These are phyloP conservation scores for Neoascia interrupta DNA, from an alignment of 2,888 invertebrate genomes.

Conservation along the genomic window DNA sequence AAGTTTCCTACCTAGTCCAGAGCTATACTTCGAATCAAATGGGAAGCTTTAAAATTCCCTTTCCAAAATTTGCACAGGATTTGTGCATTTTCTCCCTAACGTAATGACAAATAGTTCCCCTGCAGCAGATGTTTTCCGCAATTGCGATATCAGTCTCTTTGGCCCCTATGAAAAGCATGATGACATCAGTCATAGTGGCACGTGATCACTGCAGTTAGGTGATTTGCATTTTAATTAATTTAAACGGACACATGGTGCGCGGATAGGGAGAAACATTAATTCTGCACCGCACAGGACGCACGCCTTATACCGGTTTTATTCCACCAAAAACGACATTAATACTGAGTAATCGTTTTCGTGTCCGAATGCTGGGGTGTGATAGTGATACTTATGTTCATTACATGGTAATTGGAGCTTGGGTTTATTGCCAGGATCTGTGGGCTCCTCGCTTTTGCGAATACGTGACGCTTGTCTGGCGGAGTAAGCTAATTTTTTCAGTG, in stretches of 20 bases:
- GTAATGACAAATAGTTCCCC: conserved; percentile 33
- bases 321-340: conserved; percentile 29
- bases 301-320: conserved; percentile 1
- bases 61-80: conserved; percentile 2
- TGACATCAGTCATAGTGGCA: neutral
- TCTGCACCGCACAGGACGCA: neutral
- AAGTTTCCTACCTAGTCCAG: no score
- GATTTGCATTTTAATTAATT: conserved; percentile 66
- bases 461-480: conserved; percentile 7
- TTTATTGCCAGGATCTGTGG: conserved; percentile 48
- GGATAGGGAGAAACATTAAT: conserved; percentile 5
- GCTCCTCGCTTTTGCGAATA: conserved; percentile 7
- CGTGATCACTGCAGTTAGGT: conserved; percentile 33
- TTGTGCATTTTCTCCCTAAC: neutral
- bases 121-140: conserved; percentile 33
- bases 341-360: conserved; percentile 49
- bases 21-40: no score
- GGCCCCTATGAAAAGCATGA: neutral
- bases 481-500: conserved; percentile 37
- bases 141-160: conserved; percentile 2
- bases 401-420: conserved; percentile 56
- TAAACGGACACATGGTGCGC: conserved; percentile 36
- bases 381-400: conserved; percentile 50
- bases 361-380: conserved; percentile 34
- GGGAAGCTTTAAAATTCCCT: no score